Percentiles rank a stretch among this genome's conserved stretches.
These are phyloP conservation scores for Pao palembangensis DNA, from an alignment of 2,113 vertebrate genomes.

Conservation along the genomic window DNA sequence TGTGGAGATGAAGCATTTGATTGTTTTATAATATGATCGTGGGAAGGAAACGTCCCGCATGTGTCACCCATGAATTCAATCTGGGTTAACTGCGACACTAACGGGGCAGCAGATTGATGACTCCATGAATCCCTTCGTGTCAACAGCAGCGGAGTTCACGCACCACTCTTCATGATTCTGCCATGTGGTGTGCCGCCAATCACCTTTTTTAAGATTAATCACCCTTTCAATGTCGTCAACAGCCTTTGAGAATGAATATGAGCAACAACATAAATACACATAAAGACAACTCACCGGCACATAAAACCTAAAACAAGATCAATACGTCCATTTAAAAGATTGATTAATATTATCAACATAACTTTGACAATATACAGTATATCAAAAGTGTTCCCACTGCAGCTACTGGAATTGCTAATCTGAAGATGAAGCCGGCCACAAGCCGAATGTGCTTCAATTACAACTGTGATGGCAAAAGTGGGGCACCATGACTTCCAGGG, in stretches of 20 bases:
- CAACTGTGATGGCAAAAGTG: too few relatives aligned
- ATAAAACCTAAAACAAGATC: too few relatives aligned
- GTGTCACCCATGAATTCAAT: constrained; percentile 25
- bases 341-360: too few relatives aligned
- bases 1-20: constrained; percentile 19
- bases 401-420: too few relatives aligned
- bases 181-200: constrained; percentile 25
- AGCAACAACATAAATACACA: too few relatives aligned
- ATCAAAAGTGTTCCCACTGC: too few relatives aligned
- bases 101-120: constrained; percentile 13
- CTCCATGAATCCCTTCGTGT: constrained; percentile 25
- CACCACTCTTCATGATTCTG: constrained; percentile 22
- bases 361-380: too few relatives aligned
- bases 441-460: too few relatives aligned
- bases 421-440: too few relatives aligned
- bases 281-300: too few relatives aligned
- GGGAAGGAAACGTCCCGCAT: constrained; percentile 1
- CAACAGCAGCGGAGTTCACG: constrained; percentile 29
- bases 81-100: constrained; percentile 12
- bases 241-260: constrained; percentile 57
- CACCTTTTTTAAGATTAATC: constrained; percentile 59
- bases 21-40: constrained; percentile 6
- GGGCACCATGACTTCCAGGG: too few relatives aligned
- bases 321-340: too few relatives aligned
- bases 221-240: constrained; percentile 53